Evolutionary conservation across 2,797 vertebrate species (phyloP), one percentile per base, ranked within the genome.

Genomic region (Hyperoplus lanceolatus): DNA sequence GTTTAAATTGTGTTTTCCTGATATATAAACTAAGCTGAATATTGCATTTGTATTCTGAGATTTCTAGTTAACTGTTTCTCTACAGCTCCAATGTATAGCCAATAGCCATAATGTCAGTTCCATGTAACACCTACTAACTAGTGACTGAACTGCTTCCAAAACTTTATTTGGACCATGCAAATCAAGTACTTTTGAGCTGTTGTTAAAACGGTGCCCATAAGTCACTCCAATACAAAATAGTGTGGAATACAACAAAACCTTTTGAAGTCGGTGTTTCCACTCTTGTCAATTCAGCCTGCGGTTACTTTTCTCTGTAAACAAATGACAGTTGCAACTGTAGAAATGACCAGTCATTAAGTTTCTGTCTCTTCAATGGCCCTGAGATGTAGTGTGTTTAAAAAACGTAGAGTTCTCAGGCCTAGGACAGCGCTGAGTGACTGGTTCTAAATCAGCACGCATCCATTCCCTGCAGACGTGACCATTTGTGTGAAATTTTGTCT

Each of bases 391-490:
- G 9, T 21, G 45, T n/a, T 29, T 3, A 29, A 29, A 29, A 70
- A 39, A 16, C n/a, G 18, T 3, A 9, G 1, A 66, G 6, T 3
- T 68, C 16, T 43, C 5, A 29, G 6, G 6, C 29, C 36, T 10
- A 48, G 12, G 1, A 49, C 42, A 38, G 36, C 45, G 15, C 16
- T 15, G 46, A 70, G 36, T 59, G 5, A 59, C 41, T 58, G 5
- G 5, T 62, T 76, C 10, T 38, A 29, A 16, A 65, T 59, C 70
- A 57, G 39, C 16, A 42, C 10, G 14, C 39, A 48, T 59, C 29
- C 59, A 36, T 54, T 66, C 14, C 49, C 29, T 6, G 9, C 56
- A 16, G 46, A 65, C 67, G 15, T 10, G 36, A 55, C 62, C 48
- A n/a, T 42, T 45, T 14, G 38, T 36, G 54, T 43, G 8, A 50